Percentiles rank a stretch among this genome's conserved stretches.
Evolutionary conservation across 2,888 invertebrate genomes (phyloP).

Genomic region (Antheraea yamamai): DNA sequence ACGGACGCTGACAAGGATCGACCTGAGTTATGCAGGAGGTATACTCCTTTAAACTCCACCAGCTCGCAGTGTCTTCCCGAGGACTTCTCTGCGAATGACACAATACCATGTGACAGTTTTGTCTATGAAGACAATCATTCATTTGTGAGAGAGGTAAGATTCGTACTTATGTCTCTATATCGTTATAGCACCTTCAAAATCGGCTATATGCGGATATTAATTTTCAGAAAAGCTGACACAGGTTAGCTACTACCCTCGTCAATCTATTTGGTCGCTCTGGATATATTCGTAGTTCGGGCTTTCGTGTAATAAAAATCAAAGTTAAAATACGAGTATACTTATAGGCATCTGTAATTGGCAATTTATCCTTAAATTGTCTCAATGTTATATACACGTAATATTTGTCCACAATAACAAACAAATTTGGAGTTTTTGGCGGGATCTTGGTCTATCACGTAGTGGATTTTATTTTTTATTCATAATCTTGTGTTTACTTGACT

Average conservation of each 20-base stretch:
- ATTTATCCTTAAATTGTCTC: no score
- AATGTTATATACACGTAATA: no score
- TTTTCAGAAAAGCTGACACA: neutral
- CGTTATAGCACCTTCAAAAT: neutral
- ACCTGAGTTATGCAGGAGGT: slow-evolving; percentile 53
- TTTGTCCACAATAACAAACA: no score
- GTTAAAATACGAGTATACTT: no score
- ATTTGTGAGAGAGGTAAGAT: slow-evolving; percentile 69
- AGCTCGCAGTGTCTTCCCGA: slow-evolving; percentile 53
- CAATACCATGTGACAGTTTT: slow-evolving; percentile 55
- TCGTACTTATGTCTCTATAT: neutral
- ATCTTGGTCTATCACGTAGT: no score
- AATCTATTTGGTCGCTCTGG: no score
- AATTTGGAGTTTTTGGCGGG: no score
- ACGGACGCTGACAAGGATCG: slow-evolving; percentile 41
- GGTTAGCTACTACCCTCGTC: neutral
- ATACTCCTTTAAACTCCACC: slow-evolving; percentile 41
- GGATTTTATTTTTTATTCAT: no score
- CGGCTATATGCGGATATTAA: neutral
- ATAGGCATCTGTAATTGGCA: no score
- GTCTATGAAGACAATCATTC: slow-evolving; percentile 65
- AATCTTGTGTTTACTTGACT: no score
- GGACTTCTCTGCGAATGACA: slow-evolving; percentile 56
- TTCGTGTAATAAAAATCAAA: no score
- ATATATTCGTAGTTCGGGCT: no score